Conservation (phyloP, 2,797 vertebrate genomes). For the Columba guinea region DNA sequence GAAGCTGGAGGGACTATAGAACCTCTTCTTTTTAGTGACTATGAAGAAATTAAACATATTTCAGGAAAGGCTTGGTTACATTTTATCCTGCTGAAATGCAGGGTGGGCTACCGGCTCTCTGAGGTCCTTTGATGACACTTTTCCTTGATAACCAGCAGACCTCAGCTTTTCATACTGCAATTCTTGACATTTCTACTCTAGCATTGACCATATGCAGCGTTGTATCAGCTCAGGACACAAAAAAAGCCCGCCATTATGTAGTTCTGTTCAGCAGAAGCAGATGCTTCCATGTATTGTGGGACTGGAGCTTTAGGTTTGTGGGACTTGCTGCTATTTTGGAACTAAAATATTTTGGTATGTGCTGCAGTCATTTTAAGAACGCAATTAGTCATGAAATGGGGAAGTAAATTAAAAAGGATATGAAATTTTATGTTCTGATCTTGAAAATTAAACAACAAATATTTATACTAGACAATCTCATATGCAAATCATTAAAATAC, state of each 20-base stretch:
- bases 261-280: background rate
- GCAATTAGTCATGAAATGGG: background rate
- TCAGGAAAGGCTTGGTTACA: background rate
- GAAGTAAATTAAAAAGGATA: background rate
- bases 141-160: background rate
- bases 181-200: background rate
- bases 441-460: background rate
- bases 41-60: background rate
- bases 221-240: background rate
- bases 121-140: background rate
- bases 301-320: background rate
- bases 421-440: background rate
- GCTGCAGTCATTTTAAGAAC: background rate
- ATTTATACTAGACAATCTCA: background rate
- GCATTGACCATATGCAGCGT: background rate
- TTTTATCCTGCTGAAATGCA: background rate
- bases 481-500: background rate
- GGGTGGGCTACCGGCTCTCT: background rate
- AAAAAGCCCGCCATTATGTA: background rate
- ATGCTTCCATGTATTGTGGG: background rate
- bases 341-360: background rate
- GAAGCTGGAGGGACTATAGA: rapidly evolving
- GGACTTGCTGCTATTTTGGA: background rate
- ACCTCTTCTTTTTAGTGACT: background rate
- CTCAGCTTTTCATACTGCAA: background rate